Percentiles rank a stretch among this genome's conserved stretches.
Conservation (phyloP, 2,113 vertebrate species). For the Myiozetetes cayanensis region DNA sequence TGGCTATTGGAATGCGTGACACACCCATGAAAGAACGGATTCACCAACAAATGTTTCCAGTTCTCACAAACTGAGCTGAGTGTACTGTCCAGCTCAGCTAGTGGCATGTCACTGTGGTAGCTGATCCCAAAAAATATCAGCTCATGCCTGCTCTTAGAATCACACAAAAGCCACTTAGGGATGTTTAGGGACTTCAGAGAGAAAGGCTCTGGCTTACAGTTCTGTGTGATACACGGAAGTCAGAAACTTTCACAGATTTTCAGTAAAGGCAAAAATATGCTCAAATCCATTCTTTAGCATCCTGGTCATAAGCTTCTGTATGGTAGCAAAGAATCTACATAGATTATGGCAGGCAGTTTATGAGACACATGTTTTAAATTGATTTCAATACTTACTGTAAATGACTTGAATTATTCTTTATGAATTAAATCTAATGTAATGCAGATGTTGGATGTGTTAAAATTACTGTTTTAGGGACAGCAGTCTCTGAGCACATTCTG, state of each 20-base stretch:
- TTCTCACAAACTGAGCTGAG: not conserved
- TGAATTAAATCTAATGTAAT: slow-evolving; percentile 19
- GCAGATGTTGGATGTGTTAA: slow-evolving; percentile 19
- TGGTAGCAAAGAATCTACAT: not conserved
- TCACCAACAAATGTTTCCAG: not conserved
- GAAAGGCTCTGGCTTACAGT: not conserved
- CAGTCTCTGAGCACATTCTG: not conserved
- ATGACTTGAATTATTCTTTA: slow-evolving; percentile 18
- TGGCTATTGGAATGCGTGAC: not conserved
- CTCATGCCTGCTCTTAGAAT: not conserved
- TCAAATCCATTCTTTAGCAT: not conserved
- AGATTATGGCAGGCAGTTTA: not conserved
- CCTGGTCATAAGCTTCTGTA: not conserved
- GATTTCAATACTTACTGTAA: slow-evolving; percentile 30
- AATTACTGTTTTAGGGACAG: slow-evolving; percentile 9
- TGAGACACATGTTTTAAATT: slow-evolving; percentile 44
- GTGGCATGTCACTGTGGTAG: not conserved
- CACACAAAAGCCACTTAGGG: not conserved
- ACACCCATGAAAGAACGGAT: not conserved
- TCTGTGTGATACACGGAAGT: not conserved
- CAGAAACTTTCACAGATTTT: not conserved
- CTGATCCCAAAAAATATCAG: not conserved
- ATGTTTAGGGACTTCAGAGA: not conserved
- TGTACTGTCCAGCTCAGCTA: not conserved
- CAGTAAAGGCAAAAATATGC: not conserved